Base-by-base conservation (phyloP, 2,888 invertebrate species). In the Habrosyne pyritoides region DNA sequence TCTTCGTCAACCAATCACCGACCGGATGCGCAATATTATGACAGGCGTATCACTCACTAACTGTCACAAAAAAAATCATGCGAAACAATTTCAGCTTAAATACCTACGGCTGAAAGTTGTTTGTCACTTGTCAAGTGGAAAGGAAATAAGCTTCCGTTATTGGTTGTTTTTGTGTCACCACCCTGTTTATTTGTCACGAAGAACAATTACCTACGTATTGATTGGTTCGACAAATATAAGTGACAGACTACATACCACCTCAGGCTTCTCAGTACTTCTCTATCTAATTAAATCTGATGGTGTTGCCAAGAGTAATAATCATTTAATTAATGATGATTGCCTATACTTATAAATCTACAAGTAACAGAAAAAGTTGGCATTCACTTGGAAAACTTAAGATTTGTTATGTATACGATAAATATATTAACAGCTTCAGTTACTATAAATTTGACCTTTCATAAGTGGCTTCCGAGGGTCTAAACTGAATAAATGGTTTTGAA, bases 21-120 rank as follows among this genome's bases (percentile, higher is more conserved):
- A 68, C 78, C 83, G 86, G 89, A 91, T 85, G 83, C 79, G 71
- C 76, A 71, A 70, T 83, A 79, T 87, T 91, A 90, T 89, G 90
- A 91, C 89, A 87, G 47, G 59, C 66, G 80, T 87, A 86, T 88
- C 90, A 89, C 75, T 79, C 77, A 69, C 64, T 71, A 66, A 68
- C 74, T 79, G 83, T 83, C 84, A 88, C 83, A 71, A 47, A 66
- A 60, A 26, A 52, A 59, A 28, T 47, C n/a, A 21, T 54, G 12
- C n/a, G 59, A 21, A 30, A 26, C 46, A 54, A 61, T 60, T 56
- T 55, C 21, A 56, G 63, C 69, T 64, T 63, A 79, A 73, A 14
- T 0, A 0, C 1, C 0, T 33, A 2, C 14, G 0, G 0, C 3
- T 42, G 66, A 55, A 22, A 67, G 65, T 28, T 53, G 57, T 26